Percentiles rank a stretch among this genome's conserved stretches.
These are phyloP conservation scores for Anolis sagrei DNA, from an alignment of 2,113 vertebrate genomes.

Conservation along the genomic window DNA sequence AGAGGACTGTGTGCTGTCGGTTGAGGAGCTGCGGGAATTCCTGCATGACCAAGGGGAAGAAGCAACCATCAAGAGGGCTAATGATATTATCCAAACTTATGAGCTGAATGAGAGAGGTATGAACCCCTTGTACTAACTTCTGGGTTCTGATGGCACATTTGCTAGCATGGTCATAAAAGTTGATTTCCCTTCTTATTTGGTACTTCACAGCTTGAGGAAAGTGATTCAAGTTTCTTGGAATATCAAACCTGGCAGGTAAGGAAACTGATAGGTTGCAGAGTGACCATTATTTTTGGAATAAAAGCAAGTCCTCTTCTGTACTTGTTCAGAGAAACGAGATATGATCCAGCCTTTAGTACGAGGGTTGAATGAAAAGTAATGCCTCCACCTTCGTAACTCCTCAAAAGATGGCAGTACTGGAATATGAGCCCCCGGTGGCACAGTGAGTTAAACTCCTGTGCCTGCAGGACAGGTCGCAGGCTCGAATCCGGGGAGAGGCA, in stretches of 20 bases:
- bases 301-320: background rate
- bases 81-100: slow-evolving; percentile 79
- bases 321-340: background rate
- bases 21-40: slow-evolving; percentile 89
- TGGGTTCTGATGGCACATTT: background rate
- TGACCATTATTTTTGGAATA: background rate
- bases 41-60: slow-evolving; percentile 91
- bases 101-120: slow-evolving; percentile 93
- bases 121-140: accelerated
- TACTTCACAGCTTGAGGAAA: too few relatives aligned
- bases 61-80: slow-evolving; percentile 77
- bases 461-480: too few relatives aligned
- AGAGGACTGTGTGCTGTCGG: slow-evolving; percentile 84
- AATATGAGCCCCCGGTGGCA: too few relatives aligned
- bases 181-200: background rate
- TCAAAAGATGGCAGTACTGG: too few relatives aligned
- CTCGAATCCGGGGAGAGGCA: too few relatives aligned
- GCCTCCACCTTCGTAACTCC: too few relatives aligned
- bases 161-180: background rate
- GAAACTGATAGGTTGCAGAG: background rate
- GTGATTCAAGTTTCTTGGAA: background rate
- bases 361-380: too few relatives aligned
- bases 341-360: background rate
- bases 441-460: too few relatives aligned
- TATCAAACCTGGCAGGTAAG: background rate